Evolutionary conservation across 35 echinoderm and acorn worm genomes (phyloP).

Genomic region (Lytechinus pictus): DNA sequence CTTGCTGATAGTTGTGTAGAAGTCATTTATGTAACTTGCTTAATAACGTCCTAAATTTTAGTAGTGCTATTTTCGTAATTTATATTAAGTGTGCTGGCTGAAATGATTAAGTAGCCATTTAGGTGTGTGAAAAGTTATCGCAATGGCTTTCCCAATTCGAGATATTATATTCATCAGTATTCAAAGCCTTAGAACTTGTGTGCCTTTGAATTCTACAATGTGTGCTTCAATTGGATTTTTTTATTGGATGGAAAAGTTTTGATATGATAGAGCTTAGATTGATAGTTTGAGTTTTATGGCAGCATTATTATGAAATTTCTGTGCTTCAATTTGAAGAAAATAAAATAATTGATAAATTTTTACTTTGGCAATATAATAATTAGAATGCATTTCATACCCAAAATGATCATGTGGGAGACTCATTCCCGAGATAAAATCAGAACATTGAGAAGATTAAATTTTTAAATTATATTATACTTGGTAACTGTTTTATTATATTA

Average conservation of each 20-base stretch:
- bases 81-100: too few relatives aligned
- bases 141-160: background rate
- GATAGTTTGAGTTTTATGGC: too few relatives aligned
- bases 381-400: background rate
- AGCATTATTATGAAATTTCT: too few relatives aligned
- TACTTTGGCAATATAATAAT: background rate
- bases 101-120: too few relatives aligned
- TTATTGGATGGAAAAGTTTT: background rate
- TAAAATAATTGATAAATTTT: background rate
- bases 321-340: background rate
- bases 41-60: too few relatives aligned
- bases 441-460: background rate
- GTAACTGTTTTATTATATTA: background rate
- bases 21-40: too few relatives aligned
- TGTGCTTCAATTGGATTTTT: background rate
- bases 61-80: too few relatives aligned
- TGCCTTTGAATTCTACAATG: background rate
- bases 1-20: too few relatives aligned
- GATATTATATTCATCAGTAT: background rate
- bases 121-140: background rate
- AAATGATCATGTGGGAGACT: background rate
- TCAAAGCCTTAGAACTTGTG: background rate
- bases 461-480: background rate
- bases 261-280: background rate
- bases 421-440: background rate